Percentiles rank a stretch among this genome's conserved stretches.
These are phyloP conservation scores for Agonopterix arenella DNA, from an alignment of 2,888 invertebrate species.

Conservation along the genomic window DNA sequence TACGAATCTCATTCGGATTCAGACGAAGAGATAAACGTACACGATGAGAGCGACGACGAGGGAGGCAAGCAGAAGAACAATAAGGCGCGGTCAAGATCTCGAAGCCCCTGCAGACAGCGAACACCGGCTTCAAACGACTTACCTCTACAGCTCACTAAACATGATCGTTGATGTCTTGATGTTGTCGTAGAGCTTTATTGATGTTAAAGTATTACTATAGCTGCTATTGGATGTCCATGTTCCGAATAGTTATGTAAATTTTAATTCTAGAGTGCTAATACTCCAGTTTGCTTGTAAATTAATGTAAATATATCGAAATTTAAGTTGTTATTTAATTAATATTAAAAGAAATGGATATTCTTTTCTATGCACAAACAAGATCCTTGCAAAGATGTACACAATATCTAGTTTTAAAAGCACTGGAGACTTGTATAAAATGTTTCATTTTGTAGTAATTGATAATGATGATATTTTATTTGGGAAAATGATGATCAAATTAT, in stretches of 20 bases:
- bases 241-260: constrained; percentile 59
- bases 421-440: constrained; percentile 7
- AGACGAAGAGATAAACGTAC: constrained; percentile 91
- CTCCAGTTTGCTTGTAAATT: constrained; percentile 58
- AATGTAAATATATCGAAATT: constrained; percentile 61
- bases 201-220: constrained; percentile 45
- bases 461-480: not conserved
- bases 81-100: constrained; percentile 68
- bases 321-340: constrained; percentile 48
- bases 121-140: constrained; percentile 58
- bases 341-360: constrained; percentile 39
- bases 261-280: constrained; percentile 49
- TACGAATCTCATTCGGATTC: constrained; percentile 77
- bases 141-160: constrained; percentile 84
- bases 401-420: not conserved
- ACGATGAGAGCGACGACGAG: constrained; percentile 85
- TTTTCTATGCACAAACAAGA: constrained; percentile 52
- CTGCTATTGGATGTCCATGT: constrained; percentile 53
- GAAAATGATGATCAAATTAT: not conserved
- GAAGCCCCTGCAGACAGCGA: constrained; percentile 56
- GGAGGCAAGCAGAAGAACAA: constrained; percentile 57
- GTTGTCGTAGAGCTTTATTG: constrained; percentile 29
- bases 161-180: constrained; percentile 78
- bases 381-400: not conserved
- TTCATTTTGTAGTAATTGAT: constrained; percentile 1